Base-by-base conservation (phyloP, 1,140 invertebrate species). In the Coptotermes formosanus region DNA sequence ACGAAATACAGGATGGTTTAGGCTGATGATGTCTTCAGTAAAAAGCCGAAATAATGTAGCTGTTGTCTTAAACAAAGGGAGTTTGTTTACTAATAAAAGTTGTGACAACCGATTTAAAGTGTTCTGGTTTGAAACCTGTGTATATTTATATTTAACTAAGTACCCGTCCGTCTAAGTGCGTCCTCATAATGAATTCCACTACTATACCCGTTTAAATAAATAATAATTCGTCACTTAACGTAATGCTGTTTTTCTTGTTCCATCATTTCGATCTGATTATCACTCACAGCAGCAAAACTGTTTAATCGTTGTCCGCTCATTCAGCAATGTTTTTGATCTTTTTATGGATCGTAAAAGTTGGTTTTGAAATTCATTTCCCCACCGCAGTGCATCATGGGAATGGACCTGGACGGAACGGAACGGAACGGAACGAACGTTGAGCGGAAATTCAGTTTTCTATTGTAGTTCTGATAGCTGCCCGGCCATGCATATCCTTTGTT, bases 261-360 rank as follows among this genome's bases (percentile, higher is more conserved):
- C 64, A 75, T 30, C 64, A 75, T 75, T 75, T 30, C 25, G 8
- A 75, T 75, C n/a, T 12, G 64, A 75, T 75, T 30, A 75, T 75
- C 64, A 75, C 64, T 30, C 19, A 75, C 23, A 19, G 48, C 44
- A n/a, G 43, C 44, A 32, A 52, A 52, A 84, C 45, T 45, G 43
- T 84, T 84, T 84, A 84, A 84, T 84, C 83, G 83, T 52, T 30
- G n/a, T 30, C 52, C 83, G 45, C 44, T 55, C 83, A 84, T 43
- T 48, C 38, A 32, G 44, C 52, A 84, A 21, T 45, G 45, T 52
- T 52, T 84, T 52, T 84, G 25, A 84, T 84, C 44, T 55, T 52
- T 84, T 84, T 84, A 84, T 84, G 45, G 83, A 48, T 84, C 83
- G 45, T 84, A 84, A 84, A 84, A 84, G 83, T 84, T 84, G 83